Evolutionary conservation across 2,797 vertebrate species (phyloP), one percentile per base, ranked within the genome.

Genomic region (Artibeus jamaicensis): DNA sequence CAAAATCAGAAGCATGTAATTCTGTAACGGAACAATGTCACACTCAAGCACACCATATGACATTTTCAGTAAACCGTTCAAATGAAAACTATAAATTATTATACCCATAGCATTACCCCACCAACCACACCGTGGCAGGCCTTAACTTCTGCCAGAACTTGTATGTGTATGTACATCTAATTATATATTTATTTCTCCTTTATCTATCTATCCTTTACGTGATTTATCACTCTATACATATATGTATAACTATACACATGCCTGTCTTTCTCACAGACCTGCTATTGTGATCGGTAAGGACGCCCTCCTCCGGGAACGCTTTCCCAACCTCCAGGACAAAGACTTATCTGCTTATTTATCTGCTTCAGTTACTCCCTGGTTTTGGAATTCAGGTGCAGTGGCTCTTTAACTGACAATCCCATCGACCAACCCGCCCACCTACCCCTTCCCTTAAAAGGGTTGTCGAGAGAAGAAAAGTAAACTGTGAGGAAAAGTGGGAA

Each of bases 341-440:
- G 34, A 93, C 83, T n/a, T n/a, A n/a, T n/a, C n/a, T n/a, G n/a
- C n/a, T n/a, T n/a, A n/a, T n/a, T n/a, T n/a, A n/a, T n/a, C n/a
- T 9, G 12, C 59, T 86, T 71, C 78, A 34, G 34, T 65, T 70
- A n/a, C 7, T 29, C 46, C 42, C 83, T 84, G 65, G 26, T n/a
- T 53, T 79, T 88, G 32, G 68, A 88, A 65, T 85, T 78, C 68
- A 91, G 11, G 73, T 74, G 12, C 26, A 77, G 37, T 3, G 9
- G 84, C 29, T 62, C 37, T 94, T 81, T 29, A 93, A 81, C 9
- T n/a, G 79, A n/a, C n/a, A 71, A 53, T 14, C 42, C 21, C 42
- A 26, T 9, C 0, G 9, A 57, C 22, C 55, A 24, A 6, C 37
- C n/a, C 12, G 6, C 18, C 6, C 10, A 3, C 22, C 5, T 4